These are phyloP conservation scores for Muscina levida DNA, from an alignment of 2,888 invertebrate genomes.

Conservation along the genomic window DNA sequence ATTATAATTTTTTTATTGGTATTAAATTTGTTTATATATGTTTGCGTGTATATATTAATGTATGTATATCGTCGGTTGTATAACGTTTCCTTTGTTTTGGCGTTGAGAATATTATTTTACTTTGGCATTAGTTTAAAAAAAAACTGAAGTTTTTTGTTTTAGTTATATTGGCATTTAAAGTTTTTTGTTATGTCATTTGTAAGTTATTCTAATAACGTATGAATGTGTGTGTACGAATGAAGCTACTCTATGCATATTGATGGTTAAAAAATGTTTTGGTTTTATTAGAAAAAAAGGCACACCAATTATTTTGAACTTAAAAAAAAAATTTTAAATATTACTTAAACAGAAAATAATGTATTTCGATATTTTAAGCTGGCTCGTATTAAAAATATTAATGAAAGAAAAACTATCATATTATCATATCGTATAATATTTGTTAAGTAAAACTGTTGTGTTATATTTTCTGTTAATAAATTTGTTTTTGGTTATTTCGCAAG, in stretches of 20 bases:
- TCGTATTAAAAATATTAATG: neutral
- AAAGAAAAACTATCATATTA: too few relatives aligned
- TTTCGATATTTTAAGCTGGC: neutral
- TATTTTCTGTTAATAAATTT: neutral
- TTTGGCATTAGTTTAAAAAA: too few relatives aligned
- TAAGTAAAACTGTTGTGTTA: constrained; percentile 4
- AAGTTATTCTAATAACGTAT: neutral
- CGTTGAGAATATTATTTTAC: constrained; percentile 4
- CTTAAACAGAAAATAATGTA: too few relatives aligned
- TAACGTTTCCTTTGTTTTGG: neutral
- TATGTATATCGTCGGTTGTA: neutral
- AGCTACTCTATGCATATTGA: too few relatives aligned
- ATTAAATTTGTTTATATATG: too few relatives aligned
- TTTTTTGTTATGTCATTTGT: neutral
- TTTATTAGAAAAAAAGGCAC: constrained; percentile 14
- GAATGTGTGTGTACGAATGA: too few relatives aligned
- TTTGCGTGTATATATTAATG: constrained; percentile 1
- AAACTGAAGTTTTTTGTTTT: neutral
- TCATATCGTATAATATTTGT: neutral
- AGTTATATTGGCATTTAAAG: too few relatives aligned
- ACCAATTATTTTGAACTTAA: neutral
- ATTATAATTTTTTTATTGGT: too few relatives aligned
- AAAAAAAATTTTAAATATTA: constrained; percentile 7
- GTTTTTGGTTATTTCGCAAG: neutral
- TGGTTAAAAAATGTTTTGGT: neutral